Conservation (phyloP, 2,888 invertebrate genomes). For the Notodonta dromedarius region DNA sequence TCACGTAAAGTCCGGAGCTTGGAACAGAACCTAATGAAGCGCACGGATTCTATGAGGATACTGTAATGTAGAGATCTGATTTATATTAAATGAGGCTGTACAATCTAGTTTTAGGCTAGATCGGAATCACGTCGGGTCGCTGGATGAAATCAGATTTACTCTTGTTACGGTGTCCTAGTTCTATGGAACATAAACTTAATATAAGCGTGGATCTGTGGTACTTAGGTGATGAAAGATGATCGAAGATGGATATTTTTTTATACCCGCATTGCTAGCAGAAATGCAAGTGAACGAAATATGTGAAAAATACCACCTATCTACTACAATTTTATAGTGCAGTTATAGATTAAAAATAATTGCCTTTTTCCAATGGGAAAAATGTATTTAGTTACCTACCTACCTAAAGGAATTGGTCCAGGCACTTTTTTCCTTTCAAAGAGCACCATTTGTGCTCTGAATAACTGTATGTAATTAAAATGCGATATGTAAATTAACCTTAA, state of each 20-base stretch:
- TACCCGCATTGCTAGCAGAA: too few relatives aligned
- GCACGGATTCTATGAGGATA: slow-evolving; percentile 78
- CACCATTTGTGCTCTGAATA: neutral
- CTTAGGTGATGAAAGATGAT: too few relatives aligned
- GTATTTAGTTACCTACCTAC: neutral
- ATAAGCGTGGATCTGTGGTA: neutral
- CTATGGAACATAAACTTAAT: neutral
- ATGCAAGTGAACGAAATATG: too few relatives aligned
- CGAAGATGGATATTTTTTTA: too few relatives aligned
- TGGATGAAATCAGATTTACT: slow-evolving; percentile 7
- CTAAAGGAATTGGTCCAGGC: neutral
- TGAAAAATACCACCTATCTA: too few relatives aligned
- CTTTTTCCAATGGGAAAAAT: neutral
- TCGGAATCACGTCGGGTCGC: slow-evolving; percentile 45
- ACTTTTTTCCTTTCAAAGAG: neutral
- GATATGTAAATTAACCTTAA: slow-evolving; percentile 5
- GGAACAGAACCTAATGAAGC: slow-evolving; percentile 72
- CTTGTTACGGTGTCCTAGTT: neutral
- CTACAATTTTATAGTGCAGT: too few relatives aligned
- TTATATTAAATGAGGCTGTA: slow-evolving; percentile 57
- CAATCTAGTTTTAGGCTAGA: slow-evolving; percentile 58
- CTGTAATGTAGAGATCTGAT: slow-evolving; percentile 61
- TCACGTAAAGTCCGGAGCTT: slow-evolving; percentile 61
- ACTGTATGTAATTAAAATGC: slow-evolving; percentile 5
- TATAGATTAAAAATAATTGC: neutral